phyloP scores from a whole-genome alignment of 2,113 vertebrate genomes.

The Sitta europaea region DNA sequence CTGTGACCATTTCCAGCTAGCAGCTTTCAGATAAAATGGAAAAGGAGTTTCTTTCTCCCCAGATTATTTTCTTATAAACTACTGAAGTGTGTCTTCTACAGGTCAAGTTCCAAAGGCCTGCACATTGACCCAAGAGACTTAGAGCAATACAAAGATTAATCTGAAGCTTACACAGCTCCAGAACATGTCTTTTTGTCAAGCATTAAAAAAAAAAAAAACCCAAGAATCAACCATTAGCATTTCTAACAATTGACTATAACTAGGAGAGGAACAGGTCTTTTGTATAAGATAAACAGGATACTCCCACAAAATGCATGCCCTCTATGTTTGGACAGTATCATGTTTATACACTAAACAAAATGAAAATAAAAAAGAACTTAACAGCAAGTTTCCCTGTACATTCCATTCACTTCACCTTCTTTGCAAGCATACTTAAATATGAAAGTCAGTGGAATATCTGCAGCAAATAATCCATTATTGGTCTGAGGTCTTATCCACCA shows the following conservation, averaged over 20 bases:
- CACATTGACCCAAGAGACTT: neutral
- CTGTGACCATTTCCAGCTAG: neutral
- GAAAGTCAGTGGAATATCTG: neutral
- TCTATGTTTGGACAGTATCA: neutral
- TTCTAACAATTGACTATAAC: neutral
- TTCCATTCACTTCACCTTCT: neutral
- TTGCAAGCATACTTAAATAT: neutral
- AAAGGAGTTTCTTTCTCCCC: neutral
- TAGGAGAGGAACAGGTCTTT: neutral
- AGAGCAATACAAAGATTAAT: neutral
- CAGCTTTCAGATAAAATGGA: neutral
- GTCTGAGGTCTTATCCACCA: neutral
- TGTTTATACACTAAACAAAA: neutral
- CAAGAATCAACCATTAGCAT: neutral
- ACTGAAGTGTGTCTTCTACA: neutral
- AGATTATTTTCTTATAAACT: neutral
- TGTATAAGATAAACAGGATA: neutral
- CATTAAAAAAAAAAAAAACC: neutral
- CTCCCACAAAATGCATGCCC: accelerated
- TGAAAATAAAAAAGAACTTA: neutral
- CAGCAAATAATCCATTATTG: neutral
- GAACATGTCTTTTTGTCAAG: neutral
- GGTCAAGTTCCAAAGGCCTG: neutral
- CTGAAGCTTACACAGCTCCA: neutral
- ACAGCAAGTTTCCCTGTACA: neutral